These are phyloP conservation scores for Manis javanica DNA, from an alignment of 2,797 vertebrate species.

Conservation along the genomic window DNA sequence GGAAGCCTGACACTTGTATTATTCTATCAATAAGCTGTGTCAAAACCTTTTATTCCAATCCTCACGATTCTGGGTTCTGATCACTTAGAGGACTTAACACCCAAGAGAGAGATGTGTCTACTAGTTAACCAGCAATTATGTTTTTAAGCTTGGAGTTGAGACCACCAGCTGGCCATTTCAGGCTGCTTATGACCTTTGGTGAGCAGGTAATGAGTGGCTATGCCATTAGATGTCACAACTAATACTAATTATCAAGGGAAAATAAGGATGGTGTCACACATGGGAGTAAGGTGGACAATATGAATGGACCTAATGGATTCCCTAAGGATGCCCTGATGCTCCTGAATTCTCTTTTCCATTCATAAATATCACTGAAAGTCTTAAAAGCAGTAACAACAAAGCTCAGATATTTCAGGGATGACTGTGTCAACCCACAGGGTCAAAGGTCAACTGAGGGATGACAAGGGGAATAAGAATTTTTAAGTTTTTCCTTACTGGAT, in stretches of 20 bases:
- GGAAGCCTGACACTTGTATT: neutral
- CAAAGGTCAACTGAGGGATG: neutral
- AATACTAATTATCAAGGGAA: neutral
- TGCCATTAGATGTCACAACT: too few relatives aligned
- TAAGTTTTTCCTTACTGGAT: neutral
- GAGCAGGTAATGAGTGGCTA: neutral
- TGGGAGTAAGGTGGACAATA: neutral
- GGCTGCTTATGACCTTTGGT: neutral
- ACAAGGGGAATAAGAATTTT: neutral
- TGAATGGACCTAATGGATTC: neutral
- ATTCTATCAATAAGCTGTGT: neutral
- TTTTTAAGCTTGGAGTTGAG: neutral
- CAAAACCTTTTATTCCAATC: neutral
- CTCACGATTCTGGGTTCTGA: neutral
- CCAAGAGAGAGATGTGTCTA: neutral
- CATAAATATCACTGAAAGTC: neutral
- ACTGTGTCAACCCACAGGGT: neutral
- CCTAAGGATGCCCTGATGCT: neutral
- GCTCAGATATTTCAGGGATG: neutral
- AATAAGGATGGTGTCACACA: too few relatives aligned
- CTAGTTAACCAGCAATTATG: too few relatives aligned
- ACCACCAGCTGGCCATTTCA: neutral
- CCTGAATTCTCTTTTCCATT: neutral
- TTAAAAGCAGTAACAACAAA: neutral
- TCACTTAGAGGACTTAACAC: neutral